These are phyloP conservation scores for Neopipo cinnamomea DNA, from an alignment of 2,113 vertebrate genomes.

Conservation along the genomic window DNA sequence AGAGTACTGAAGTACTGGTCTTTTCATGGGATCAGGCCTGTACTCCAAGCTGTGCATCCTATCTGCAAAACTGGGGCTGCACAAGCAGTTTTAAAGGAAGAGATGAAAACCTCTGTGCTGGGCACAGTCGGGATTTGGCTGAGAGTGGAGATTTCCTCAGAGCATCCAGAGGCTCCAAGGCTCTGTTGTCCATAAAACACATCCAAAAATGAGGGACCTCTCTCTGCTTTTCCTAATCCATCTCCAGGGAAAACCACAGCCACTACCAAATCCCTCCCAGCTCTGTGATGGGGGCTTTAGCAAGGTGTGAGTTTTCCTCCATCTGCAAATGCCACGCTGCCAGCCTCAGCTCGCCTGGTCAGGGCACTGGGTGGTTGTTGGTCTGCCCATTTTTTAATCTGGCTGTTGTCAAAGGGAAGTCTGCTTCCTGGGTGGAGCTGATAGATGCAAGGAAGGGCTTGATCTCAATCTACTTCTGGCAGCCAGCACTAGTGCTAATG, in stretches of 20 bases:
- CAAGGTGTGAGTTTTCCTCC: not conserved
- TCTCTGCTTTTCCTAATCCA: not conserved
- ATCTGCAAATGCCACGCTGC: not conserved
- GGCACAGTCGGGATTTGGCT: not conserved
- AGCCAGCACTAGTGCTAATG: not conserved
- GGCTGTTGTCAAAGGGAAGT: not conserved
- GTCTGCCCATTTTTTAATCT: not conserved
- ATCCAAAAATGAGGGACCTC: not conserved
- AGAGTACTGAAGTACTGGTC: not conserved
- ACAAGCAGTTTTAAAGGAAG: not conserved
- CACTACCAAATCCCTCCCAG: not conserved
- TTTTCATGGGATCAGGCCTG: not conserved
- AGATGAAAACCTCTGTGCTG: not conserved
- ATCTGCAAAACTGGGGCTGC: not conserved
- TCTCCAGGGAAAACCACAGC: not conserved
- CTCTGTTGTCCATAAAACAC: not conserved
- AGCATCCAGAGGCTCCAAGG: not conserved
- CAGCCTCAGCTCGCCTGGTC: not conserved
- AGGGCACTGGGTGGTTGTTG: fast-evolving
- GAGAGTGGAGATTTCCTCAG: not conserved
- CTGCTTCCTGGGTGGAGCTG: not conserved
- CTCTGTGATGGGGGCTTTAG: not conserved
- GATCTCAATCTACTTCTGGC: not conserved
- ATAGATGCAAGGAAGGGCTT: not conserved
- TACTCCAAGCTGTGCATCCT: not conserved